Base-by-base conservation (phyloP, 2,888 invertebrate genomes). In the Stenichneumon culpator region DNA sequence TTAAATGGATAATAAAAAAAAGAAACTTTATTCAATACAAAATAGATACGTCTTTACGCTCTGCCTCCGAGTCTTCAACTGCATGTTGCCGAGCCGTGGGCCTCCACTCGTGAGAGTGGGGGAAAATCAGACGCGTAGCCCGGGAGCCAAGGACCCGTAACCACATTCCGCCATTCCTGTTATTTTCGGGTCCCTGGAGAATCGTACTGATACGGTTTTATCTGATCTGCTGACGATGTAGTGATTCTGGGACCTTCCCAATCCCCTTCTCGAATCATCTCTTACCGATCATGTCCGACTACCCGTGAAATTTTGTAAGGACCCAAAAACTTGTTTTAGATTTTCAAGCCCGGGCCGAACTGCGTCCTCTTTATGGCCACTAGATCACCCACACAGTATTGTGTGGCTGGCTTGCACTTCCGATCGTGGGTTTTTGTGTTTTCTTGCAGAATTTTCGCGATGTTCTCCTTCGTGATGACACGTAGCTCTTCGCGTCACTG, bases 391-490 rank as follows among this genome's bases (percentile, higher is more conserved):
- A 70, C 60, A 7, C 79, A 22, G 50, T 91, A 91, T 7, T 77
- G 47, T 11, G 47, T 82, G 1, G 90, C 86, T 39, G 82, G 52
- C 60, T 84, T 90, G 70, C 89, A 84, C n/a, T 80, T 82, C 67
- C 73, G 50, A 60, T 82, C 69, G 77, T 85, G 60, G 0, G 44
- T n/a, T 11, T 14, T 25, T 11, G n/a, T 9, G 69, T 90, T 91
- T 80, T 91, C 90, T 22, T 87, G 78, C 36, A 89, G 89, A n/a
- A 7, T 89, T 82, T 65, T 82, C 14, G 11, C n/a, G 1, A 89
- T 87, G 25, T 60, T 25, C 1, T 60, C 25, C 47, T 84, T 86
- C n/a, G n/a, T n/a, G 0, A 65, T 3, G 9, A 14, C 28, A 4
- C 87, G 68, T 3, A 86, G 25, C 0, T 79, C 63, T 14, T 84